phyloP scores from a whole-genome alignment of 2,888 invertebrate genomes.

The Zygogramma bicolorata region DNA sequence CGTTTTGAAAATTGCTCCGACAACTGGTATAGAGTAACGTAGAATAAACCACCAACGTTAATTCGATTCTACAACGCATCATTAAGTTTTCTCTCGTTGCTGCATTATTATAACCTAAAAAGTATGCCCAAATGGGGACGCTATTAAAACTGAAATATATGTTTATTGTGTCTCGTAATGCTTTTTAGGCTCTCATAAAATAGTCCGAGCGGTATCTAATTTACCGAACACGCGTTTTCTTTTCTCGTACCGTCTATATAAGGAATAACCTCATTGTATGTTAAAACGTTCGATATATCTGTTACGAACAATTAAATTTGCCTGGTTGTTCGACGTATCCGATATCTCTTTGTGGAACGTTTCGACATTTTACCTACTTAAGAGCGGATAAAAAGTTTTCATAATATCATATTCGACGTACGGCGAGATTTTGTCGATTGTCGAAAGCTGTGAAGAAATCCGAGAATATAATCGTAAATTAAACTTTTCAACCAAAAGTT shows the following conservation, averaged over 20 bases:
- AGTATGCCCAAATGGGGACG: conserved; percentile 21
- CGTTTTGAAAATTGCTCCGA: no score
- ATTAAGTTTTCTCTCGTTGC: neutral
- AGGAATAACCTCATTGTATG: conserved; percentile 46
- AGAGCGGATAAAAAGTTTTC: conserved; percentile 17
- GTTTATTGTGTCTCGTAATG: conserved; percentile 25
- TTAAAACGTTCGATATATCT: conserved; percentile 40
- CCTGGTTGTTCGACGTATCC: conserved; percentile 29
- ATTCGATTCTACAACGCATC: conserved; percentile 11
- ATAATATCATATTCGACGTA: neutral
- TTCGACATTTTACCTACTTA: conserved; percentile 31
- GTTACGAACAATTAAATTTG: conserved; percentile 37
- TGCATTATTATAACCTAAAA: conserved; percentile 14
- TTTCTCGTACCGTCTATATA: conserved; percentile 37
- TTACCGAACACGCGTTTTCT: conserved; percentile 35
- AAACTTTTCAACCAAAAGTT: neutral
- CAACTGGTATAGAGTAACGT: no score
- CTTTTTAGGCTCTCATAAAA: conserved; percentile 26
- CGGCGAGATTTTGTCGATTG: neutral
- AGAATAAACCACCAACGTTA: neutral
- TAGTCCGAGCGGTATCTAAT: conserved; percentile 29
- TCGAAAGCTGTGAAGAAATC: neutral
- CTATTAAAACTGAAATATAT: conserved; percentile 28
- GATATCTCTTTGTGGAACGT: conserved; percentile 28
- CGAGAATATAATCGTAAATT: neutral